Conservation (phyloP, 2,113 vertebrate species). For the Tragelaphus scriptus region DNA sequence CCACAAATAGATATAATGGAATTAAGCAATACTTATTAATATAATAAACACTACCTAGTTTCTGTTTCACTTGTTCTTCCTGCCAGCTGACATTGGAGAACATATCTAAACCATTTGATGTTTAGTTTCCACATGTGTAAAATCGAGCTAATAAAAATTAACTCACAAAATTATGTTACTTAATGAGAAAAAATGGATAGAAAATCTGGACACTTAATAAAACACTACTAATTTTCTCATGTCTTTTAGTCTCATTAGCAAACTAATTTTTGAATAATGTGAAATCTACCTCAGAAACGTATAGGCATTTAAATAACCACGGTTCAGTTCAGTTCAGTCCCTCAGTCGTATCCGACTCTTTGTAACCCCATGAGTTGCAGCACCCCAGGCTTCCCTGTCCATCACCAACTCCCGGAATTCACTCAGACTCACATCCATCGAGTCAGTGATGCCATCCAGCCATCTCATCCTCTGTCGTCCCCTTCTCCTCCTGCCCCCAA, state of each 20-base stretch:
- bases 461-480: too few relatives aligned
- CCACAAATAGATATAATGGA: neutral
- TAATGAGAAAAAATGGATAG: neutral
- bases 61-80: neutral
- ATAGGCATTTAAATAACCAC: neutral
- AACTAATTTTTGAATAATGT: neutral
- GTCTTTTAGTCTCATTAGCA: neutral
- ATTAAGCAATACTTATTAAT: neutral
- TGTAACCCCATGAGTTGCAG: too few relatives aligned
- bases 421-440: too few relatives aligned
- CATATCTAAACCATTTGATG: neutral
- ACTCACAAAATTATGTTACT: neutral
- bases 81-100: neutral
- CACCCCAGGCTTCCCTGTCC: too few relatives aligned
- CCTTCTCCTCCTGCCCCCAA: too few relatives aligned
- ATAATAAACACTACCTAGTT: neutral
- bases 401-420: too few relatives aligned
- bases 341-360: too few relatives aligned
- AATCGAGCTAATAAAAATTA: neutral
- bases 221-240: neutral
- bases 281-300: neutral
- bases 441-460: too few relatives aligned
- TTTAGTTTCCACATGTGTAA: neutral
- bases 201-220: neutral
- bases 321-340: accelerated